Evolutionary conservation across 2,113 vertebrate species (phyloP), one percentile per base, ranked within the genome.

Genomic region (Marcusenius ussheri): DNA sequence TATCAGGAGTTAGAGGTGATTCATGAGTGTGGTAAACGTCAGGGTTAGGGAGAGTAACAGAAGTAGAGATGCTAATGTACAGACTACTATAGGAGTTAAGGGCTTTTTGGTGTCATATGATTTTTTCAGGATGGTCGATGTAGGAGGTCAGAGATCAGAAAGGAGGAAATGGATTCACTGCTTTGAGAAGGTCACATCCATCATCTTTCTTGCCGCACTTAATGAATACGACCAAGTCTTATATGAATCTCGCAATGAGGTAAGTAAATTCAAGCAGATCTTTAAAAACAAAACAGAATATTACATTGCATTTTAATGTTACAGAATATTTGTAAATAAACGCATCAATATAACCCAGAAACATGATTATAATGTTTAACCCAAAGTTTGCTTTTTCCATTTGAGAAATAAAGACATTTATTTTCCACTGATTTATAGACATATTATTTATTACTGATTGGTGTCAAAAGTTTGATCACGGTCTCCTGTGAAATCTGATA

Each of bases 131-230:
- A 98, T 99, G 96, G 97, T 98, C 89, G 97, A 98, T 90, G 97
- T 97, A 39, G 97, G 97, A 3, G 97, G 97, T 74, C 98, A 98
- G 93, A 96, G 97, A 50, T 97, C 96, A 49, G 98, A 98, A 93
- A 95, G 97, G 93, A 96, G 94, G 93, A 98, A 98, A 87, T 98
- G 97, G 97, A 98, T 99, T 90, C 97, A 98, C 91, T 98, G 97
- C 91, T 98, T 98, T 92, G 97, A 98, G 93, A 96, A 95, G 0
- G 96, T 98, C 92, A 97, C 97, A 11, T 97, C 97, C 91, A 95
- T 98, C 77, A 97, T 98, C 91, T 98, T 97, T 90, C 93, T 98
- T 93, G 96, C 96, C 80, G 97, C 97, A 31, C 91, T 98, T 92
- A 98, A 95, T 91, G 97, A 99, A 94, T 98, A 98, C 15, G 97